Conservation (phyloP, 2,888 invertebrate species). For the Harpalus rufipes region DNA sequence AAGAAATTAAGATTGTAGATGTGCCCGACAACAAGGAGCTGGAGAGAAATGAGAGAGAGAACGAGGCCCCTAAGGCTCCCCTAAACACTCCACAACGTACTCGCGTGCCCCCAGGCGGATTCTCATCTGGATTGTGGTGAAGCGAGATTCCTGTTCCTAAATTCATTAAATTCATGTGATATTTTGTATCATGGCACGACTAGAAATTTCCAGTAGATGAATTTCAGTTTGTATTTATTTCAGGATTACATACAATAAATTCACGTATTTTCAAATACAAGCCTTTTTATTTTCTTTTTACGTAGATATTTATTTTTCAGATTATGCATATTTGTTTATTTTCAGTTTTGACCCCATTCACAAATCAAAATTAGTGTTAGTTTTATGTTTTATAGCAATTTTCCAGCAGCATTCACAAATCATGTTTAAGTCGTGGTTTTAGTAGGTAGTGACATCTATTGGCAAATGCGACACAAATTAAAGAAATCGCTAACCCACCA, state of each 20-base stretch:
- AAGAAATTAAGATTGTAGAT: conserved; percentile 16
- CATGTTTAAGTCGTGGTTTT: no score
- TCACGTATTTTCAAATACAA: neutral
- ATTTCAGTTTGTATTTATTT: conserved; percentile 16
- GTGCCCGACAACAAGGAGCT: conserved; percentile 56
- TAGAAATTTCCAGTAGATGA: neutral
- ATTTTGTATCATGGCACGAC: conserved; percentile 39
- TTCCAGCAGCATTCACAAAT: no score
- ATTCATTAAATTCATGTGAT: conserved; percentile 37
- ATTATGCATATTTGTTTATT: no score
- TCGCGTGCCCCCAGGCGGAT: conserved; percentile 74
- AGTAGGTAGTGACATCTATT: no score
- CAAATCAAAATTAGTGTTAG: no score
- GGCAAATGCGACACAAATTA: no score
- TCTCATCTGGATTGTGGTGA: conserved; percentile 73
- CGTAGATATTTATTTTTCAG: neutral
- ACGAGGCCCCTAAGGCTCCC: conserved; percentile 63
- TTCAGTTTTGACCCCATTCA: no score
- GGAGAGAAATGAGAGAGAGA: conserved; percentile 29
- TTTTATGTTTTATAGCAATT: no score
- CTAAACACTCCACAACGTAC: conserved; percentile 68
- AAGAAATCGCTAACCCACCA: no score
- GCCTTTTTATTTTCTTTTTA: neutral
- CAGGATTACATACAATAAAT: neutral
- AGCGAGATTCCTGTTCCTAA: conserved; percentile 38